Evolutionary conservation across 2,113 vertebrate species (phyloP).

Genomic region (Taurulus bubalis): DNA sequence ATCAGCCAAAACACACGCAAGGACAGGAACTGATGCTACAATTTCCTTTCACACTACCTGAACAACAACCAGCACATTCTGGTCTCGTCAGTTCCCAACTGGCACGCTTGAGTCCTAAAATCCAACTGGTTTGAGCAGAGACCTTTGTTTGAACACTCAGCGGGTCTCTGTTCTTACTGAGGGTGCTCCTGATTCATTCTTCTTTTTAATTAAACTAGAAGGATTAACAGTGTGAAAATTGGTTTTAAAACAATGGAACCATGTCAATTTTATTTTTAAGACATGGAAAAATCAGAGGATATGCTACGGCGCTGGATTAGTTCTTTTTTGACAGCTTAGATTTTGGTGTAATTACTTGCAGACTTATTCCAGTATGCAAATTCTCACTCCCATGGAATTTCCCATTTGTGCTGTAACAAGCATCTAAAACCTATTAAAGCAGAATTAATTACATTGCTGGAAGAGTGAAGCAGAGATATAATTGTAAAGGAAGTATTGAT

Average conservation of each 20-base stretch:
- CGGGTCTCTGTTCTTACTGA: slow-evolving; percentile 29
- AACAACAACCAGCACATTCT: slow-evolving; percentile 29
- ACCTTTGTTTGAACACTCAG: slow-evolving; percentile 9
- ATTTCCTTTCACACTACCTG: slow-evolving; percentile 40
- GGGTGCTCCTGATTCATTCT: slow-evolving; percentile 25
- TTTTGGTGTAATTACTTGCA: slow-evolving; percentile 68
- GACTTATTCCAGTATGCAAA: slow-evolving; percentile 65
- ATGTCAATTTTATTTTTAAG: slow-evolving; percentile 63
- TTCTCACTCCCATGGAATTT: slow-evolving; percentile 62
- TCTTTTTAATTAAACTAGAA: slow-evolving; percentile 60
- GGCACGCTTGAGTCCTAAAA: not conserved
- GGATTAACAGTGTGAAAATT: slow-evolving; percentile 60
- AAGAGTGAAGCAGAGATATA: slow-evolving; percentile 30
- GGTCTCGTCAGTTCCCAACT: not conserved
- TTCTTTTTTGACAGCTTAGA: slow-evolving; percentile 52
- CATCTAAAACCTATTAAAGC: slow-evolving; percentile 70
- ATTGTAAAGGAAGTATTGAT: slow-evolving; percentile 41
- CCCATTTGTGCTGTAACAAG: slow-evolving; percentile 65
- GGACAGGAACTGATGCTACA: slow-evolving; percentile 15
- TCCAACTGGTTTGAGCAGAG: slow-evolving; percentile 7
- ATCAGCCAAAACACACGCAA: slow-evolving; percentile 35
- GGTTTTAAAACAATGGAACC: slow-evolving; percentile 63
- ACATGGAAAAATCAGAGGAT: slow-evolving; percentile 44
- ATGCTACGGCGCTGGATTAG: slow-evolving; percentile 59
- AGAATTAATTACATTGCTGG: slow-evolving; percentile 59